Percentiles rank a stretch among this genome's conserved stretches.
Conservation (phyloP, 2,113 vertebrate species). For the Dendropsophus ebraccatus region DNA sequence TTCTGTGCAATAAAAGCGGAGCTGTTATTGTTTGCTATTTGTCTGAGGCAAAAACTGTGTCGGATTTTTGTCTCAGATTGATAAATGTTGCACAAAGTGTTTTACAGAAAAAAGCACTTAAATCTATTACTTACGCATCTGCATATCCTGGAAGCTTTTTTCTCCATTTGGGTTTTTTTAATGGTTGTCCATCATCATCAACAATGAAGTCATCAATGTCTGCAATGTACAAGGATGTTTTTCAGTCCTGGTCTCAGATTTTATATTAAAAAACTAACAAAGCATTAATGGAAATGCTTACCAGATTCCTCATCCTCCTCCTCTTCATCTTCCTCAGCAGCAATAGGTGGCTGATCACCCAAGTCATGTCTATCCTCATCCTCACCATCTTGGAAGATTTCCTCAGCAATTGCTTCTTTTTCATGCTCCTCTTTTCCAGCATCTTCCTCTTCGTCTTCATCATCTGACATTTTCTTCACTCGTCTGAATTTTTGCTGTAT, state of each 20-base stretch:
- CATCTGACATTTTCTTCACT: slow-evolving; percentile 92
- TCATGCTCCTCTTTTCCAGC: slow-evolving; percentile 85
- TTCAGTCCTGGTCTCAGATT: not conserved
- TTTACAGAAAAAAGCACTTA: not conserved
- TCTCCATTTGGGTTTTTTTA: slow-evolving; percentile 92
- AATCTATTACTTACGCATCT: slow-evolving; percentile 85
- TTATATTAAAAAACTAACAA: not conserved
- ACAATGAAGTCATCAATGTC: slow-evolving; percentile 98
- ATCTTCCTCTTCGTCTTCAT: slow-evolving; percentile 92
- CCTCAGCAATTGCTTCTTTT: slow-evolving; percentile 93
- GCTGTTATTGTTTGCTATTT: no score
- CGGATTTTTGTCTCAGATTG: no score
- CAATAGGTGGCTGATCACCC: slow-evolving; percentile 76
- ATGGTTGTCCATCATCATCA: slow-evolving; percentile 94
- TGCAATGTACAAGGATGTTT: slow-evolving; percentile 59
- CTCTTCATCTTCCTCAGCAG: slow-evolving; percentile 85
- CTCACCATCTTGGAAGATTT: slow-evolving; percentile 95
- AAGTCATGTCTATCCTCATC: slow-evolving; percentile 88
- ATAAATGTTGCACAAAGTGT: no score
- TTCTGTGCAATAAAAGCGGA: no score
- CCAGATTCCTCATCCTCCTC: slow-evolving; percentile 95
- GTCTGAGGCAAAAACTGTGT: no score
- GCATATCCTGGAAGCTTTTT: slow-evolving; percentile 97
- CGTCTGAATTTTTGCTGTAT: slow-evolving; percentile 93
- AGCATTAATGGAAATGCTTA: slow-evolving; percentile 62